A percentile compares a stretch with the other conserved stretches of the same genome.
These are phyloP conservation scores for Acanthoscelides obtectus DNA, from an alignment of 2,888 invertebrate genomes.

Conservation along the genomic window DNA sequence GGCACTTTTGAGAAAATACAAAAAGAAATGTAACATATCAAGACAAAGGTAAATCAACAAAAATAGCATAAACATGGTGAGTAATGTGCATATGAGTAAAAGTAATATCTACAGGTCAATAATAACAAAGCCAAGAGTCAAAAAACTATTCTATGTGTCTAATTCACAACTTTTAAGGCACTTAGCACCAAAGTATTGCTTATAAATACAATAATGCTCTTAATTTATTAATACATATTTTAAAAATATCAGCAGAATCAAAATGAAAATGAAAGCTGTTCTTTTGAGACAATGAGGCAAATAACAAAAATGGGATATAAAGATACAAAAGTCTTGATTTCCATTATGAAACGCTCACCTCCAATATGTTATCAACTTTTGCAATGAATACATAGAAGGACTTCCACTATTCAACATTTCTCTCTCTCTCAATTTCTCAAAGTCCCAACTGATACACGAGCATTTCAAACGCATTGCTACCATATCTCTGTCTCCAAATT, in stretches of 20 bases:
- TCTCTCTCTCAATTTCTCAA: no score
- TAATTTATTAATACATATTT: no score
- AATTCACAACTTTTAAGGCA: neutral
- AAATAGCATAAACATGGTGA: neutral
- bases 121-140: neutral
- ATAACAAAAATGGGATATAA: no score
- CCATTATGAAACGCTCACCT: no score
- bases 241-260: no score
- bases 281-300: no score
- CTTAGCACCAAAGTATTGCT: neutral
- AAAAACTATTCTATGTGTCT: neutral
- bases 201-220: no score
- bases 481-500: slow-evolving; percentile 42
- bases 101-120: neutral
- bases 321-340: no score
- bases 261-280: no score
- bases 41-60: neutral
- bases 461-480: slow-evolving; percentile 28
- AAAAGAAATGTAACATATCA: neutral
- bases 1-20: neutral
- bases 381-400: no score
- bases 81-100: neutral
- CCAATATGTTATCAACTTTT: no score
- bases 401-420: no score
- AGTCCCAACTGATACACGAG: slow-evolving; percentile 23